Evolutionary conservation across 2,888 invertebrate species (phyloP), one percentile per base, ranked within the genome.

Genomic region (Atherix ibis): DNA sequence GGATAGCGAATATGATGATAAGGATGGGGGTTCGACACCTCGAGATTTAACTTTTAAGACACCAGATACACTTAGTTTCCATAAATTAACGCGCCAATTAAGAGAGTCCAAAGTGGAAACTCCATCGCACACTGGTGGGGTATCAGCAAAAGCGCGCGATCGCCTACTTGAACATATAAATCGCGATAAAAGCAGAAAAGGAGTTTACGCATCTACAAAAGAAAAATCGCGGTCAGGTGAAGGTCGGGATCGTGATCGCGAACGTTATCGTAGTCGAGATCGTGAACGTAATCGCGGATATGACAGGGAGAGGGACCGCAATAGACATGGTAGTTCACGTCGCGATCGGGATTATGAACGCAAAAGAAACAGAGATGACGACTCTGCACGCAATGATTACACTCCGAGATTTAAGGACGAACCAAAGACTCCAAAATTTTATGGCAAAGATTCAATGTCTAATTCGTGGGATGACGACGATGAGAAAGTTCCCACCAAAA

Each of bases 51-150:
- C 53, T 3, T 60, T 59, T 31, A 60, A 59, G 40, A 58, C 54
- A 10, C 58, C 53, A 2, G 56, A 56, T 38, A 52, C 48, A 4
- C 50, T 48, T 34, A 53, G 48, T 46, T 51, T 51, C 29, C 54
- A 61, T 18, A 58, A 55, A 37, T 35, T 57, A 3, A 54, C 49
- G 19, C 48, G 82, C 30, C 77, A 83, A 54, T 84, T 91, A 50
- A 71, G 94, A 31, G 68, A 73, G 31, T 68, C 76, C 9, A 72
- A 77, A 46, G 79, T 80, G 48, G 94, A 95, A 63, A 94, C 94
- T 1, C 95, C 95, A 0, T 84, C 92, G 0, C 77, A 94, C 51
- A 89, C 92, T 0, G 94, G 92, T 4, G 94, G 94, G 4, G 80
- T 94, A 15, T 83, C 83, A 18, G 73, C 75, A 36, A 46, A 52